Base-by-base conservation (phyloP, 2,113 vertebrate species). In the Camelus dromedarius region DNA sequence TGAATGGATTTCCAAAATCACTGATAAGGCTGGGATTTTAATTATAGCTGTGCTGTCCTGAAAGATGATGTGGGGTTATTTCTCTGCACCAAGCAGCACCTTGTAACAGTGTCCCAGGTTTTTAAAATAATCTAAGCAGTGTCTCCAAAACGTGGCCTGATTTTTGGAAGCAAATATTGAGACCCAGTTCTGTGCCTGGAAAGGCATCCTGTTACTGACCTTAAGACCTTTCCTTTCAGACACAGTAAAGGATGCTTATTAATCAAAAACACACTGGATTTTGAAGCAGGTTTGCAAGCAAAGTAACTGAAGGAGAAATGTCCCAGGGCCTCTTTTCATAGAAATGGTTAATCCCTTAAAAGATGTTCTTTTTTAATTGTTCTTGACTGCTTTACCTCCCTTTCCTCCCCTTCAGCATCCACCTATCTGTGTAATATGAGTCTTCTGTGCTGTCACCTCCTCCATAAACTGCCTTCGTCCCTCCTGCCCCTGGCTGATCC, bases 41-140 rank as follows among this genome's bases (percentile, higher is more conserved):
- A 92, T 94, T 70, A 79, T 62, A n/a, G 7, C 77, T 96, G 77
- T 95, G 18, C 86, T 95, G 13, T 70, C 72, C 75, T 93, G 75
- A 54, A 91, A 58, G 28, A 50, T 92, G 62, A 72, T 87, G 8
- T 0, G 0, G 38, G 58, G 11, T 84, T 95, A 60, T 77, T 93
- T 88, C 70, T 84, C 20, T 96, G 52, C 35, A 72, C 46, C 38
- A 82, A 75, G 14, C 58, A 56, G 12, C 64, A 72, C 26, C 70
- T 95, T 95, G 26, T 94, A 84, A 93, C 87, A 35, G 6, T 72
- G 46, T 72, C 58, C 50, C 46, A 88, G 70, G 8, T 79, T 98
- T 88, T 96, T 84, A 70, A 91, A 97, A 95, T n/a, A 95, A 94
- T 19, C 52, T 10, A 92, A 96, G 1, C 12, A 91, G 2, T 70